Conservation (phyloP, 2,888 invertebrate genomes). For the Hoplodrina ambigua region DNA sequence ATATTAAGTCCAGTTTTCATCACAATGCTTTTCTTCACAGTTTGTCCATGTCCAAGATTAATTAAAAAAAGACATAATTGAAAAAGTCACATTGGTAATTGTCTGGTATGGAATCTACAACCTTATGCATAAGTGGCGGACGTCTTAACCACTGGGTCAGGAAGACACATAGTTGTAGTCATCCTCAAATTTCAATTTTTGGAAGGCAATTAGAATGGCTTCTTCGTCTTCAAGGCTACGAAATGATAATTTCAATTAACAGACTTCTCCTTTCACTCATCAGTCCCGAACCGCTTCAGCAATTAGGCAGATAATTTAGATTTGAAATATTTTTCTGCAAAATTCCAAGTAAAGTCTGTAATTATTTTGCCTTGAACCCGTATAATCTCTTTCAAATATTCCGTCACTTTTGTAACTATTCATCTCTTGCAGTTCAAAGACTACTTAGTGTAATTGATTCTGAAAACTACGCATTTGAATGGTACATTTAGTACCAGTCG, state of each 20-base stretch:
- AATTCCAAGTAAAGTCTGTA: background rate
- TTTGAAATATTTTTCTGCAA: slow-evolving; percentile 7
- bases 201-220: background rate
- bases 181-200: background rate
- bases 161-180: too few relatives aligned
- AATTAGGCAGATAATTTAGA: slow-evolving; percentile 32
- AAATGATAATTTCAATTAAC: slow-evolving; percentile 2
- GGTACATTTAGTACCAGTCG: slow-evolving; percentile 36
- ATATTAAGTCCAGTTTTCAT: too few relatives aligned
- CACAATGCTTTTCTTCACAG: too few relatives aligned
- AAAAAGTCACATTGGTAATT: too few relatives aligned
- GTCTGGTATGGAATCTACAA: too few relatives aligned
- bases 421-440: slow-evolving; percentile 66
- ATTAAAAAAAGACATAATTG: too few relatives aligned
- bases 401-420: slow-evolving; percentile 24
- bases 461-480: slow-evolving; percentile 50
- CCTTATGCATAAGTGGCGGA: too few relatives aligned
- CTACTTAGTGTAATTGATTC: slow-evolving; percentile 51
- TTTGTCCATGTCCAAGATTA: too few relatives aligned
- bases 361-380: slow-evolving; percentile 1
- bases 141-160: too few relatives aligned
- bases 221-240: background rate
- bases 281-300: slow-evolving; percentile 24
- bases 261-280: slow-evolving; percentile 12
- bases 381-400: slow-evolving; percentile 15